A percentile compares a stretch with the other conserved stretches of the same genome.
These are phyloP conservation scores for Achatina immaculata DNA, from an alignment of 1,140 invertebrate species.

Conservation along the genomic window DNA sequence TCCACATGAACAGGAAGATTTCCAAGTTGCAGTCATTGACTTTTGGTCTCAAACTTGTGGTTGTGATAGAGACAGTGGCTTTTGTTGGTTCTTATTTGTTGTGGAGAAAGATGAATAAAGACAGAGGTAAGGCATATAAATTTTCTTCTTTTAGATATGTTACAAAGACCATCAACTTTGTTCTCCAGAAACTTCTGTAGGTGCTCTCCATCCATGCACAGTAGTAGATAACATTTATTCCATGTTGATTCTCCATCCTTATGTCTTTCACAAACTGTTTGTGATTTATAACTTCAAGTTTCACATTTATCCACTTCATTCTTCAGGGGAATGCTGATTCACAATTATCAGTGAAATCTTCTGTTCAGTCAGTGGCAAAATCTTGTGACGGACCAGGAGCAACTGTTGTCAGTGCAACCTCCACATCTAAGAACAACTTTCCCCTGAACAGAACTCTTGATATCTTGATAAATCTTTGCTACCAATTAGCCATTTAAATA, in stretches of 20 bases:
- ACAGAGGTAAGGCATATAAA: background rate
- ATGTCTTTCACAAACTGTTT: background rate
- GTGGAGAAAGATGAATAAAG: constrained; percentile 25
- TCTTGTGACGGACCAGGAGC: too few relatives aligned
- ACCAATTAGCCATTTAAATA: too few relatives aligned
- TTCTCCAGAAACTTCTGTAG: background rate
- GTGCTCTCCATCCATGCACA: background rate
- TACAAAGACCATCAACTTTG: background rate
- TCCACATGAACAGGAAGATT: background rate
- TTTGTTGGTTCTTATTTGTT: constrained; percentile 15
- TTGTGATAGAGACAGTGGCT: background rate
- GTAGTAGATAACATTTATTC: background rate
- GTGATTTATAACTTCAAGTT: background rate
- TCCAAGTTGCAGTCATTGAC: background rate
- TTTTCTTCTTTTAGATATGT: background rate
- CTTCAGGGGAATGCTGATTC: too few relatives aligned
- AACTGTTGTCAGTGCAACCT: too few relatives aligned
- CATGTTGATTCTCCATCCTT: background rate
- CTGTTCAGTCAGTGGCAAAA: too few relatives aligned
- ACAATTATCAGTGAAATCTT: too few relatives aligned
- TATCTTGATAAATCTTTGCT: too few relatives aligned
- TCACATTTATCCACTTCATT: background rate
- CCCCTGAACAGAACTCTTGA: too few relatives aligned
- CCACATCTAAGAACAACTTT: too few relatives aligned
- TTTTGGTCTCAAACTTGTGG: background rate